A percentile compares a stretch with the other conserved stretches of the same genome.
Conservation (phyloP, 2,888 invertebrate species). For the Eristalis tenax region DNA sequence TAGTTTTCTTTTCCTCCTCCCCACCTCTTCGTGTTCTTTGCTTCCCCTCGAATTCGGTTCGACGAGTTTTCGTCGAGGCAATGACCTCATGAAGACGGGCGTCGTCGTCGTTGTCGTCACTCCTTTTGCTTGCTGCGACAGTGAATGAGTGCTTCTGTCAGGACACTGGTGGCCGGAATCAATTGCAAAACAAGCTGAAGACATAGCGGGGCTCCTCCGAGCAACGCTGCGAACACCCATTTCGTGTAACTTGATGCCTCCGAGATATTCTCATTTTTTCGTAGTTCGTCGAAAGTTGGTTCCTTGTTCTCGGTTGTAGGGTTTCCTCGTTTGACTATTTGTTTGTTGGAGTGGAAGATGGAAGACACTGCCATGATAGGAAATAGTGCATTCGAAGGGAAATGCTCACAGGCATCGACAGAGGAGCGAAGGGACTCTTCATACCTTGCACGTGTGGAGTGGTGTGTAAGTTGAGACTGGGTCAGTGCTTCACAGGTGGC, state of each 20-base stretch:
- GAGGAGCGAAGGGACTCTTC: background rate
- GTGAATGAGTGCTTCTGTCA: conserved; percentile 7
- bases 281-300: conserved; percentile 8
- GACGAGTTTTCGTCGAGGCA: conserved; percentile 12
- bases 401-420: background rate
- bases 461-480: background rate
- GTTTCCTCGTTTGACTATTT: background rate
- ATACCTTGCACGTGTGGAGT: background rate
- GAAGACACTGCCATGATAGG: background rate
- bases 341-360: background rate
- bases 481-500: background rate
- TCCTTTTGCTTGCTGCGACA: conserved; percentile 12
- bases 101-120: conserved; percentile 1
- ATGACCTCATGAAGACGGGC: conserved; percentile 45
- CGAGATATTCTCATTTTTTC: conserved; percentile 23
- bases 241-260: conserved; percentile 60
- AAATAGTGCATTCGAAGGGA: background rate
- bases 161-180: conserved; percentile 29
- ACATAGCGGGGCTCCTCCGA: conserved; percentile 32
- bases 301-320: conserved; percentile 1
- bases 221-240: conserved; percentile 50
- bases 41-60: background rate
- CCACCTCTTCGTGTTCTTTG: background rate
- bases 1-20: background rate
- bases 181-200: conserved; percentile 47